These are phyloP conservation scores for Tyto alba DNA, from an alignment of 2,113 vertebrate genomes.

Conservation along the genomic window DNA sequence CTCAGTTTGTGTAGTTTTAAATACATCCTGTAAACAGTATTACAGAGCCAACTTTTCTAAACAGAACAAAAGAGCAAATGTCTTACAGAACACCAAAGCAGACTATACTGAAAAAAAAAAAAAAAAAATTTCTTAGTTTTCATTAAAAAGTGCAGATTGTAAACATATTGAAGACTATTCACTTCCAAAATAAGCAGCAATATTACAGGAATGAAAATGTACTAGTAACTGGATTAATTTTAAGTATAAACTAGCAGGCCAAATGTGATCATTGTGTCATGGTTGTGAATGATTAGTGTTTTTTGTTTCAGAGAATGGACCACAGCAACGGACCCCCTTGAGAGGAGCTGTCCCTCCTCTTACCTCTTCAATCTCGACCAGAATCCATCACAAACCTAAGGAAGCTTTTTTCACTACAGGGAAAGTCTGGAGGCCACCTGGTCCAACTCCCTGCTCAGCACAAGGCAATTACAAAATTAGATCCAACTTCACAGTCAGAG, in stretches of 20 bases:
- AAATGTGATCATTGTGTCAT: not conserved
- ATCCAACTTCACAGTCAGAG: not conserved
- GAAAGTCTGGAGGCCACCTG: not conserved
- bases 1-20: constrained; percentile 5
- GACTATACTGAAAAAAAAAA: not conserved
- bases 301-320: not conserved
- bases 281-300: not conserved
- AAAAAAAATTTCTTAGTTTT: not conserved
- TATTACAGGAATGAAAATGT: not conserved
- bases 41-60: not conserved
- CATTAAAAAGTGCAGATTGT: not conserved
- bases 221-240: not conserved
- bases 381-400: not conserved
- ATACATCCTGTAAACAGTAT: not conserved
- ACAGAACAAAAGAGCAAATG: not conserved
- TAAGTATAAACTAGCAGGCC: not conserved
- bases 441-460: not conserved
- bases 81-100: not conserved
- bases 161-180: not conserved
- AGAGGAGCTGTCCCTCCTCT: not conserved
- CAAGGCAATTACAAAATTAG: not conserved
- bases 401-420: not conserved
- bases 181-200: not conserved
- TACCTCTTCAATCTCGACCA: not conserved
- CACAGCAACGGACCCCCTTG: not conserved